Base-by-base conservation (phyloP, 1,140 invertebrate genomes). In the Drosophila ercepeae region DNA sequence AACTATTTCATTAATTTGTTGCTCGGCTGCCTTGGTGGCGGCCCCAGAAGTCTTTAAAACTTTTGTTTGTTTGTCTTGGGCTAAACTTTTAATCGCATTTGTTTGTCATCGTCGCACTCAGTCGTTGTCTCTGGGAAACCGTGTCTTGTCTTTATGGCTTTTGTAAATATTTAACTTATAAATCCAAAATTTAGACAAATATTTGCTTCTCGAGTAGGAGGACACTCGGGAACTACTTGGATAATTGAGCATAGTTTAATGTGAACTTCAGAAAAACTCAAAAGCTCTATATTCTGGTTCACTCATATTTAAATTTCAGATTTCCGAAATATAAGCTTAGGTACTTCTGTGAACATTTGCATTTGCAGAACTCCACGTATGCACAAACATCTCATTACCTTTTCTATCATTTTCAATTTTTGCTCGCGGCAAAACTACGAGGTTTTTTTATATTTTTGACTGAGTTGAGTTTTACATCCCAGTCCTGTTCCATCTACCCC, bases 71-170 rank as follows among this genome's bases (percentile, higher is more conserved):
- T 82, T 82, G 63, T 63, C 68, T 72, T 61, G 18, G 34, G 44
- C 49, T 42, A 75, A 72, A 76, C 55, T 76, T 72, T 78, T 77
- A 78, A 77, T 77, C 65, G 74, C 74, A 77, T 77, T 77, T 69
- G 54, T 67, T 72, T 73, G 60, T 45, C 68, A 44, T 45, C 39
- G 64, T 18, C 39, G 14, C 16, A 41, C 14, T 41, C 36, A 5
- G 58, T 36, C 11, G 9, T 1, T 5, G 21, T 13, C n/a, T n/a
- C n/a, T n/a, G n/a, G n/a, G n/a, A n/a, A n/a, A n/a, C n/a, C n/a
- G n/a, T 41, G 9, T 6, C 27, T 55, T 50, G 46, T 18, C 27
- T 73, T 39, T 34, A 50, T 44, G 29, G 27, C 45, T 70, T 44
- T 21, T 45, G 44, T 32, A 46, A 68, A 68, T 67, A 45, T 68